A percentile compares a stretch with the other conserved stretches of the same genome.
Evolutionary conservation across 37 sponge, comb jelly and placozoan genomes (phyloP).

Genomic region (Chondrosia reniformis): DNA sequence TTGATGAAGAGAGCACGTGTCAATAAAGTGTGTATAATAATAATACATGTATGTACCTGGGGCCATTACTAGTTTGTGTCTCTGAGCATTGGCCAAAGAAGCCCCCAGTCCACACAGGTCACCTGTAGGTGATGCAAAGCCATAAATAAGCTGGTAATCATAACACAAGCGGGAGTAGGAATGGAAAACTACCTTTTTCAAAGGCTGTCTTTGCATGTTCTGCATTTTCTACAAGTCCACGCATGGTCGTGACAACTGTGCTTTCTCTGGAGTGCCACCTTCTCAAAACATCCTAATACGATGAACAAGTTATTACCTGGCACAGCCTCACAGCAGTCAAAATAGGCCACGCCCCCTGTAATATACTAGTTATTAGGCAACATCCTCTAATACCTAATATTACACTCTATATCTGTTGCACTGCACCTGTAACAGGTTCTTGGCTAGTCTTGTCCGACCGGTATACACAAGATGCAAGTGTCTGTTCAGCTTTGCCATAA

Average conservation of each 20-base stretch:
- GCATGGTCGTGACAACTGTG: slow-evolving; percentile 54
- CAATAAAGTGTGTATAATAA: neutral
- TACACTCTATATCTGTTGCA: neutral
- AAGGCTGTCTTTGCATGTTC: slow-evolving; percentile 41
- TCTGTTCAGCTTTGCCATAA: slow-evolving; percentile 43
- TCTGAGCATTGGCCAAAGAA: slow-evolving; percentile 37
- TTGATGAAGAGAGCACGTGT: no score
- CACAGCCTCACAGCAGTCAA: neutral
- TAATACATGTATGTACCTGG: slow-evolving; percentile 39
- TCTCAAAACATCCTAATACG: slow-evolving; percentile 69
- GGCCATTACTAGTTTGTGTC: slow-evolving; percentile 80
- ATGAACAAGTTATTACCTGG: neutral
- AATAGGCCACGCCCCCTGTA: neutral
- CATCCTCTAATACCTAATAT: neutral
- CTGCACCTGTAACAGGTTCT: slow-evolving; percentile 74
- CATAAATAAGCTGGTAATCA: neutral
- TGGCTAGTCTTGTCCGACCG: slow-evolving; percentile 79
- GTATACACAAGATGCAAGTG: slow-evolving; percentile 76
- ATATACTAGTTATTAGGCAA: neutral
- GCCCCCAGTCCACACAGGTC: slow-evolving; percentile 57
- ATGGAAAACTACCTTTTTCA: slow-evolving; percentile 29
- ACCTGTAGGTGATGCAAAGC: slow-evolving; percentile 22
- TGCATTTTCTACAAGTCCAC: slow-evolving; percentile 49
- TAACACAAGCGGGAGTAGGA: neutral
- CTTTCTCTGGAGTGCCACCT: slow-evolving; percentile 72